phyloP scores from a whole-genome alignment of 2,888 invertebrate genomes.

The Pristionchus fissidentatus region DNA sequence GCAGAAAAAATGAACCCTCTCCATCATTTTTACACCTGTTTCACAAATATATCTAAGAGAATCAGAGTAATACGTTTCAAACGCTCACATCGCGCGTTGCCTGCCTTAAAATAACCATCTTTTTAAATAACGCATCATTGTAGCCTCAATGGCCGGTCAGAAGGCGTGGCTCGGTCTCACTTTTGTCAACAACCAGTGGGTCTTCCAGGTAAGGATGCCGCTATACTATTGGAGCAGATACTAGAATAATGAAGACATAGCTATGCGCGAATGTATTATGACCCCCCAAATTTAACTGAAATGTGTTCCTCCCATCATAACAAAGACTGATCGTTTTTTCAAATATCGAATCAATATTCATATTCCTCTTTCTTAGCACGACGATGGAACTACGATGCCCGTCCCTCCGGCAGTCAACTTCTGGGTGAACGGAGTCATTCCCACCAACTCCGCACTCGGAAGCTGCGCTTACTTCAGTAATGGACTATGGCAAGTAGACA shows the following conservation, averaged over 20 bases:
- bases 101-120: not conserved
- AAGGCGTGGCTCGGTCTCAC: conserved; percentile 42
- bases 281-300: too few relatives aligned
- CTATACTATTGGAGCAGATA: too few relatives aligned
- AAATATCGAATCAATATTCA: not conserved
- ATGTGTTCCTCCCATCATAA: not conserved
- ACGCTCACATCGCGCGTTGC: too few relatives aligned
- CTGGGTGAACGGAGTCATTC: not conserved
- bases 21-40: too few relatives aligned
- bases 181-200: not conserved
- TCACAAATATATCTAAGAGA: not conserved
- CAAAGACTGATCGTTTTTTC: not conserved
- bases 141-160: conserved; percentile 6
- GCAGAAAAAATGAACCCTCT: too few relatives aligned
- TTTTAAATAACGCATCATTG: not conserved
- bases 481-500: conserved; percentile 26
- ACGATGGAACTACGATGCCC: not conserved
- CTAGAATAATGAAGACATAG: too few relatives aligned
- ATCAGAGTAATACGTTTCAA: too few relatives aligned
- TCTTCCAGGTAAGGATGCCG: not conserved
- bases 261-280: too few relatives aligned
- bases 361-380: not conserved
- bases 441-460: not conserved
- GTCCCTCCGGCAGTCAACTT: conserved; percentile 37
- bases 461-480: conserved; percentile 27